Conservation (phyloP, 2,888 invertebrate genomes). For the Lycaena phlaeas region DNA sequence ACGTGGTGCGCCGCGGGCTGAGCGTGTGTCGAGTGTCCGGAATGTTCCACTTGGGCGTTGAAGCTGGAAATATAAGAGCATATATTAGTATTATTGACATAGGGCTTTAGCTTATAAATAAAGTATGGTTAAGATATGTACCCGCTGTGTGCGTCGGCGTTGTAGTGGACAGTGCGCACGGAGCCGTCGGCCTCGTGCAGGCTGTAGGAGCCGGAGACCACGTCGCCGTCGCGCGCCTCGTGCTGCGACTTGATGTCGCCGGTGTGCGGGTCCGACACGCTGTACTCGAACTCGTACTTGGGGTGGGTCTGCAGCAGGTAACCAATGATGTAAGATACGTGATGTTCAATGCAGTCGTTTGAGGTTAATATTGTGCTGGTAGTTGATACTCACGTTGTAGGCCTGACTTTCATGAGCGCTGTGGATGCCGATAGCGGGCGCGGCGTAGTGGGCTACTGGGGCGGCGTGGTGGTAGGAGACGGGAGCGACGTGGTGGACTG, state of each 20-base stretch:
- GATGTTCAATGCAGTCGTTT: constrained; percentile 25
- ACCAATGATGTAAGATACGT: constrained; percentile 8
- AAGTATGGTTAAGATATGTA: too few relatives aligned
- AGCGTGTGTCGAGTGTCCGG: constrained; percentile 64
- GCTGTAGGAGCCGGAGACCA: constrained; percentile 60
- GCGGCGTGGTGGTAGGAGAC: constrained; percentile 7
- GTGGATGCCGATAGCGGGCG: not conserved
- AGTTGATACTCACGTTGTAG: constrained; percentile 36
- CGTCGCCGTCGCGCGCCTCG: constrained; percentile 73
- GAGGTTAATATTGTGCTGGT: not conserved
- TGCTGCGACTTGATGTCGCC: constrained; percentile 74
- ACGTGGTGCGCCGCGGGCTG: constrained; percentile 33
- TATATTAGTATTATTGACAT: not conserved
- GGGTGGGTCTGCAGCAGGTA: constrained; percentile 44
- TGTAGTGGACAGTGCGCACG: constrained; percentile 71
- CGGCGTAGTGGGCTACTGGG: not conserved
- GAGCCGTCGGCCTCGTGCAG: constrained; percentile 71
- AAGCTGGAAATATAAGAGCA: constrained; percentile 45
- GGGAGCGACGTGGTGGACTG: constrained; percentile 15
- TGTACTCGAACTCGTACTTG: constrained; percentile 68
- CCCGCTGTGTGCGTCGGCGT: constrained; percentile 72
- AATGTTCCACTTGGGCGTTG: constrained; percentile 71
- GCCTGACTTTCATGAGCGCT: constrained; percentile 27
- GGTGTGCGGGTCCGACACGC: constrained; percentile 66
- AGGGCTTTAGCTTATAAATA: too few relatives aligned